A percentile compares a stretch with the other conserved stretches of the same genome.
Conservation (phyloP, 1,140 invertebrate genomes). For the Diabrotica undecimpunctata region DNA sequence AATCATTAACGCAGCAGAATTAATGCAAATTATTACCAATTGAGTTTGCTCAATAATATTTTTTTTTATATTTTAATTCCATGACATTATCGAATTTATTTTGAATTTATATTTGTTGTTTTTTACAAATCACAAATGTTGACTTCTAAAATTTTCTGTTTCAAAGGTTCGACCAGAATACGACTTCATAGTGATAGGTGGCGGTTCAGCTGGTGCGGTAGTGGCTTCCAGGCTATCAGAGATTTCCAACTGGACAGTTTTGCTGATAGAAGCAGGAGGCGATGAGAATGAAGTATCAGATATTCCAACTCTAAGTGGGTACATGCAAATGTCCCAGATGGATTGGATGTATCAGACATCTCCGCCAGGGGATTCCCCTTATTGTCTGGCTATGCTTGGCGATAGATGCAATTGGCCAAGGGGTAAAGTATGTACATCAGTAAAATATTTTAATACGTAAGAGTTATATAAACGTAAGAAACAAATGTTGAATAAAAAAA, state of each 20-base stretch:
- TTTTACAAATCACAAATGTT: no score
- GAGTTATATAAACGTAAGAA: no score
- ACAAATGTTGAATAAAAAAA: no score
- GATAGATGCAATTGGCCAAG: slow-evolving; percentile 84
- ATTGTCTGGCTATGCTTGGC: slow-evolving; percentile 78
- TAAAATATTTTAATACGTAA: background rate
- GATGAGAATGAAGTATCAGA: slow-evolving; percentile 79
- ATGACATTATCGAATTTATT: no score
- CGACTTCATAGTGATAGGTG: slow-evolving; percentile 85
- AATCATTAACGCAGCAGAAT: no score
- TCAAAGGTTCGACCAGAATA: slow-evolving; percentile 69
- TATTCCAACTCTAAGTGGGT: slow-evolving; percentile 71
- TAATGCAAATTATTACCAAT: no score
- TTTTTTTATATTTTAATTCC: no score
- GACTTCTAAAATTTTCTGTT: background rate
- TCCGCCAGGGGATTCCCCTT: slow-evolving; percentile 68
- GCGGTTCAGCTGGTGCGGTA: slow-evolving; percentile 88
- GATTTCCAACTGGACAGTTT: slow-evolving; percentile 70
- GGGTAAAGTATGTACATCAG: slow-evolving; percentile 50
- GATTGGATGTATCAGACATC: slow-evolving; percentile 93
- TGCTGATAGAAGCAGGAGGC: slow-evolving; percentile 79
- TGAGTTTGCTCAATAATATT: no score
- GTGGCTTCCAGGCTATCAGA: slow-evolving; percentile 84
- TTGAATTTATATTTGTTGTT: no score
- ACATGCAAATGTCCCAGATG: slow-evolving; percentile 72